These are phyloP conservation scores for Tapirus indicus DNA, from an alignment of 2,797 vertebrate species.

Conservation along the genomic window DNA sequence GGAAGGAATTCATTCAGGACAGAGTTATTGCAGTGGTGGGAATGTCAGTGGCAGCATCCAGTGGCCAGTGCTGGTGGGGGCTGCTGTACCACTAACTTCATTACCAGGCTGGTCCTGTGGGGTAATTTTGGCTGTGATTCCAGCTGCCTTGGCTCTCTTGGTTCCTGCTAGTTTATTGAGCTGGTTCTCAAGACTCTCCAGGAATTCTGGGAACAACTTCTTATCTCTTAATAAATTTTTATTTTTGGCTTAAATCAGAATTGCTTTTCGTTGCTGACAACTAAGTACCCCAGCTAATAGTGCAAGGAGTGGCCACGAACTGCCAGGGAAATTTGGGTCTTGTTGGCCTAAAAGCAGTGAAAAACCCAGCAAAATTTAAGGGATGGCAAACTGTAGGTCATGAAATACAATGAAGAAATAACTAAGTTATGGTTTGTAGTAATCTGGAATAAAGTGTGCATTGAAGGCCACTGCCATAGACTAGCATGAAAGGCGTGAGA, in stretches of 20 bases:
- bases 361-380: not conserved
- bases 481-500: not conserved
- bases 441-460: not conserved
- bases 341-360: constrained; percentile 3
- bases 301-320: not conserved
- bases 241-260: not conserved
- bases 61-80: not conserved
- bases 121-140: not conserved
- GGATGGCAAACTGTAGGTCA: not conserved
- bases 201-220: not conserved
- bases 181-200: not conserved
- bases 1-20: not conserved
- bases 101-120: not conserved
- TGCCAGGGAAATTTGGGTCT: not conserved
- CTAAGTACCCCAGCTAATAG: not conserved
- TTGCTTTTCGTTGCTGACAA: not conserved
- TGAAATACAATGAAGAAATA: not conserved
- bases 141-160: not conserved
- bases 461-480: not conserved
- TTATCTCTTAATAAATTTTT: not conserved
- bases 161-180: not conserved
- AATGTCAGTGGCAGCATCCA: not conserved
- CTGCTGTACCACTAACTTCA: not conserved
- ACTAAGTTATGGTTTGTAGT: not conserved
- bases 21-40: not conserved